These are phyloP conservation scores for Lasioglossum albipes DNA, from an alignment of 1,140 invertebrate species.

Conservation along the genomic window DNA sequence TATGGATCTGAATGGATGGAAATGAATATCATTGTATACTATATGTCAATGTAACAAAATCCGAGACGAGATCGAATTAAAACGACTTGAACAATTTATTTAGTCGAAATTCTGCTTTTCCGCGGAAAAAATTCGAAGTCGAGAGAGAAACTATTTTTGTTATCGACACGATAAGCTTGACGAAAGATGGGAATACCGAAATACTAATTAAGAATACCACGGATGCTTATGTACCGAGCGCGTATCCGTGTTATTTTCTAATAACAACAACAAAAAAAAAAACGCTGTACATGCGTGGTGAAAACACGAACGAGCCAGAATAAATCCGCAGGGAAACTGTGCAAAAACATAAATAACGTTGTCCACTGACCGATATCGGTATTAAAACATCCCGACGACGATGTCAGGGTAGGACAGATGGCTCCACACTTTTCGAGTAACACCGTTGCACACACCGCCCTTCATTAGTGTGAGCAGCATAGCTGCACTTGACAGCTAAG, in stretches of 20 bases:
- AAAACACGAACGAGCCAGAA: background rate
- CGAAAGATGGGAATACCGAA: background rate
- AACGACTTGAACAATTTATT: background rate
- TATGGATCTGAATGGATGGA: too few species aligned
- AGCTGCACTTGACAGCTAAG: constrained; percentile 73
- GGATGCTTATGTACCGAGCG: background rate
- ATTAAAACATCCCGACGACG: constrained; percentile 52
- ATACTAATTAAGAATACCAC: background rate
- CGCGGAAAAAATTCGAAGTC: background rate
- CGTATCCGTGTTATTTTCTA: background rate
- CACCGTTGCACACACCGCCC: constrained; percentile 54
- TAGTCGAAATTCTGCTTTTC: background rate
- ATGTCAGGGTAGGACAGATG: constrained; percentile 55
- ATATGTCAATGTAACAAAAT: background rate
- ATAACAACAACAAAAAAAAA: background rate
- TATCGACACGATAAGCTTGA: background rate
- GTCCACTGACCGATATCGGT: constrained; percentile 32
- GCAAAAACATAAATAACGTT: constrained; percentile 32
- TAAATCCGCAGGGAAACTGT: background rate
- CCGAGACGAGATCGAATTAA: background rate
- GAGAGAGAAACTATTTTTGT: background rate
- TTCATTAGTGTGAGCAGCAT: constrained; percentile 60
- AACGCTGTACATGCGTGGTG: background rate
- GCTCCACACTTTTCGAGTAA: constrained; percentile 55
- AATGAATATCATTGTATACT: too few species aligned